phyloP scores from a whole-genome alignment of 2,113 vertebrate genomes.

The Megatriorchis doriae region DNA sequence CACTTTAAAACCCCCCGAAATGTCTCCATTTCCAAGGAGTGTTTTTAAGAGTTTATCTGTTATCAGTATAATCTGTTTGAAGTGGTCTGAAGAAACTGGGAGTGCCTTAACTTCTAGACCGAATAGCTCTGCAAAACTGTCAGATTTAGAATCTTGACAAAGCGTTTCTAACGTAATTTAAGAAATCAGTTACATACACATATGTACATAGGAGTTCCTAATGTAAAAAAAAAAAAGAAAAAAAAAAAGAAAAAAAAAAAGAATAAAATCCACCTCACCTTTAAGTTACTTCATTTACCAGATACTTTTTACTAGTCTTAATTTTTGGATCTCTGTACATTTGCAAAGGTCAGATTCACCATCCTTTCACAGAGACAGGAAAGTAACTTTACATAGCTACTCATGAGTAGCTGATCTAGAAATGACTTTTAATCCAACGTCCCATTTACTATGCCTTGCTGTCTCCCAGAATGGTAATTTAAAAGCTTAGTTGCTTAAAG shows the following conservation, averaged over 20 bases:
- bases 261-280: not conserved
- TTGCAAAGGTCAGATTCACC: not conserved
- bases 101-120: not conserved
- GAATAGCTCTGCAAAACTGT: not conserved
- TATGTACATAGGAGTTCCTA: not conserved
- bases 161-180: not conserved
- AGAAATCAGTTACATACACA: not conserved
- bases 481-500: not conserved
- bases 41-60: not conserved
- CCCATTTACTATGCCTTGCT: not conserved
- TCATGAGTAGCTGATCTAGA: not conserved
- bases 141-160: not conserved
- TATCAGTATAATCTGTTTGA: not conserved
- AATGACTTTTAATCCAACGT: not conserved
- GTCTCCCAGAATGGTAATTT: not conserved
- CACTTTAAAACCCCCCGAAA: not conserved
- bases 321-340: not conserved
- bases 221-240: no score
- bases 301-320: not conserved
- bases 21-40: not conserved
- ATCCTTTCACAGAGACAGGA: not conserved
- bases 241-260: not conserved
- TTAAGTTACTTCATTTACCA: not conserved
- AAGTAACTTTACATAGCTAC: not conserved
- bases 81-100: not conserved